phyloP scores from a whole-genome alignment of 2,888 invertebrate genomes.

The Orchesellides sinensis region DNA sequence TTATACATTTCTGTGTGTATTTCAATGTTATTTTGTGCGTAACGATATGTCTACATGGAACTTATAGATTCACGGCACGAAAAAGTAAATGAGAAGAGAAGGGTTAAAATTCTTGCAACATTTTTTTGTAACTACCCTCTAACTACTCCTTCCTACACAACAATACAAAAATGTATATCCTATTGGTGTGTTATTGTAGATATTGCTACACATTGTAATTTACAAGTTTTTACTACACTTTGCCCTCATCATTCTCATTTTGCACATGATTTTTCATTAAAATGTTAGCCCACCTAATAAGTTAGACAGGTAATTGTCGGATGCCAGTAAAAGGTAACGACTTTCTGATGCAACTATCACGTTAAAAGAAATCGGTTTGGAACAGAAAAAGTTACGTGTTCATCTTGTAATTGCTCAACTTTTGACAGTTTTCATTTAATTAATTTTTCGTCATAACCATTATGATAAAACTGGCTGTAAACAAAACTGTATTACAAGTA shows the following conservation, averaged over 20 bases:
- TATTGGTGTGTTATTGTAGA: background rate
- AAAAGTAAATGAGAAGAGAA: background rate
- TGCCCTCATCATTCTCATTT: background rate
- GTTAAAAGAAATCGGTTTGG: too few species aligned
- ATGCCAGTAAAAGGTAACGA: too few species aligned
- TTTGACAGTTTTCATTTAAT: too few species aligned
- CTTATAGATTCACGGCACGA: background rate
- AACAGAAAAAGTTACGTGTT: too few species aligned
- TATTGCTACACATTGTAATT: background rate
- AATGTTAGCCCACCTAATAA: too few species aligned
- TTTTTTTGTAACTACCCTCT: background rate
- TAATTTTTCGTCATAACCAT: too few species aligned
- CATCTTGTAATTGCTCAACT: too few species aligned
- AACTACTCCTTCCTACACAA: background rate
- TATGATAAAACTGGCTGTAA: too few species aligned
- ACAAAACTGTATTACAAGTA: too few species aligned
- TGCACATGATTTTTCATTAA: background rate
- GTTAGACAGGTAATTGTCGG: too few species aligned
- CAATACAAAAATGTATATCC: background rate
- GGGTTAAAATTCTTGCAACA: background rate
- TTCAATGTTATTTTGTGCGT: background rate
- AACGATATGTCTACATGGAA: background rate
- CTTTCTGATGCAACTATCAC: too few species aligned
- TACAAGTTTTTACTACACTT: background rate
- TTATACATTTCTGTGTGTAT: background rate